Percentiles rank a stretch among this genome's conserved stretches.
phyloP scores from a whole-genome alignment of 1,140 invertebrate genomes.

The Drosophila murphyi region DNA sequence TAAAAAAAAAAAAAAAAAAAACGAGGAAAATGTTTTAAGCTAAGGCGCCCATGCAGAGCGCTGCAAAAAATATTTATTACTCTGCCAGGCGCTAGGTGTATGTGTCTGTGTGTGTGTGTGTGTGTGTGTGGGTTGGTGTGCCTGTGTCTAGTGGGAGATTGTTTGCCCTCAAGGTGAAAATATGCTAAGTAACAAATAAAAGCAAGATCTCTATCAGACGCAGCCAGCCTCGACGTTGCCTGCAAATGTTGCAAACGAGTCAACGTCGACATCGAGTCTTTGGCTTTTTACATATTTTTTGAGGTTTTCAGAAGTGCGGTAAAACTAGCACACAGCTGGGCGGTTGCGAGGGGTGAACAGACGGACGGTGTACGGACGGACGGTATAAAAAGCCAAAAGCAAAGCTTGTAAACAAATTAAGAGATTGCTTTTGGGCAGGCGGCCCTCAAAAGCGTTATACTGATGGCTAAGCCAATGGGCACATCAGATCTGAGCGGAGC shows the following conservation, averaged over 20 bases:
- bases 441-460: slow-evolving; percentile 71
- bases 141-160: slow-evolving; percentile 71
- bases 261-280: slow-evolving; percentile 39
- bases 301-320: slow-evolving; percentile 64
- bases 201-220: slow-evolving; percentile 75
- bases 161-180: slow-evolving; percentile 79
- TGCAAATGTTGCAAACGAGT: slow-evolving; percentile 30
- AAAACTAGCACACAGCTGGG: slow-evolving; percentile 56
- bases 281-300: slow-evolving; percentile 76
- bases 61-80: slow-evolving; percentile 79
- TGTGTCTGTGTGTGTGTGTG: slow-evolving; percentile 11
- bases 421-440: slow-evolving; percentile 78
- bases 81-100: slow-evolving; percentile 24
- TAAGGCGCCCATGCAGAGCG: slow-evolving; percentile 49
- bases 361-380: slow-evolving; percentile 19
- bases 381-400: slow-evolving; percentile 73
- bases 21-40: slow-evolving; percentile 45
- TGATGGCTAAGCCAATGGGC: slow-evolving; percentile 74
- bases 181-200: slow-evolving; percentile 82
- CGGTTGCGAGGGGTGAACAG: background rate
- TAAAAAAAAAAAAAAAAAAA: slow-evolving; percentile 46
- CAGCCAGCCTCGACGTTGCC: slow-evolving; percentile 10
- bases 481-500: slow-evolving; percentile 17
- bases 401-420: slow-evolving; percentile 81
- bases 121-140: slow-evolving; percentile 21